phyloP scores from a whole-genome alignment of 2,113 vertebrate species.

The Donacobius atricapilla region DNA sequence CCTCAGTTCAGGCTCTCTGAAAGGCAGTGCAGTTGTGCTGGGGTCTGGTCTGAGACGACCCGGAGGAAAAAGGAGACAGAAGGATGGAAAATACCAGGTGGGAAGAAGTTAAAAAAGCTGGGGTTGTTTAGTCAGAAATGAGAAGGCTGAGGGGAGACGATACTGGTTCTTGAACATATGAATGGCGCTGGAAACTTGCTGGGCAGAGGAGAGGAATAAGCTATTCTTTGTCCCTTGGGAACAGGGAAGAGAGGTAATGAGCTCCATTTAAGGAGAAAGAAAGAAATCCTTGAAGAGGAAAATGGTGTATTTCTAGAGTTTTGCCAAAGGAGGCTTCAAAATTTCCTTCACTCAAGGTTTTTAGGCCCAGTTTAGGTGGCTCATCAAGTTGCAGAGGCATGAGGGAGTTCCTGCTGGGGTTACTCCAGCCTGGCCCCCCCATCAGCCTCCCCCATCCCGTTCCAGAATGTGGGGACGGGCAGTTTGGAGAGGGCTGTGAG shows the following conservation, averaged over 20 bases:
- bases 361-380: background rate
- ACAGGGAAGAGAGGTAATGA: background rate
- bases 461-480: conserved; percentile 8
- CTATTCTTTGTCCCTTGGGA: background rate
- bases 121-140: background rate
- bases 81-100: background rate
- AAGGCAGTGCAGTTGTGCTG: background rate
- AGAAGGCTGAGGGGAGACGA: background rate
- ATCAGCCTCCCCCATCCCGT: background rate
- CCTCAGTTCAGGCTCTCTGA: rapidly evolving
- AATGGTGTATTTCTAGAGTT: background rate
- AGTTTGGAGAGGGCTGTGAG: background rate
- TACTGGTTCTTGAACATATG: background rate
- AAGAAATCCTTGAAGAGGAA: background rate
- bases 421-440: background rate
- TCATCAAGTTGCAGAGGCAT: background rate
- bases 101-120: background rate
- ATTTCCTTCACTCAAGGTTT: background rate
- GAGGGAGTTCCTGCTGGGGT: background rate
- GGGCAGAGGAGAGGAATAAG: background rate
- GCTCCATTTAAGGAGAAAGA: background rate
- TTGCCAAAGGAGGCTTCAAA: background rate
- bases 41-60: background rate
- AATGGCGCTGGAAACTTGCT: background rate
- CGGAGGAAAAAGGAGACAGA: background rate